A percentile compares a stretch with the other conserved stretches of the same genome.
These are phyloP conservation scores for Baronia brevicornis DNA, from an alignment of 2,888 invertebrate species.

Conservation along the genomic window DNA sequence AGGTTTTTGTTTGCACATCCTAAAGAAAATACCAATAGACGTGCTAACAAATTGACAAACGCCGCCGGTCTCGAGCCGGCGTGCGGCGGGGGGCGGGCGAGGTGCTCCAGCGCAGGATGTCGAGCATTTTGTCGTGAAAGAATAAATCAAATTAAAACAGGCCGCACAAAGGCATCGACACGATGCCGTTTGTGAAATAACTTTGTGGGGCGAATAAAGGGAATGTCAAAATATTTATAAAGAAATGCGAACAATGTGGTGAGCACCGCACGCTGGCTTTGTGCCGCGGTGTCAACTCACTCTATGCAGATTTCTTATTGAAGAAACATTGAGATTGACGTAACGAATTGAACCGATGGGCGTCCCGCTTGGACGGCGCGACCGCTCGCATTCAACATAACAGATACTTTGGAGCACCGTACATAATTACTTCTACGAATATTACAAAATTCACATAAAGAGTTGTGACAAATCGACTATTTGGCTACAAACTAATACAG, in stretches of 20 bases:
- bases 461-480: slow-evolving; percentile 53
- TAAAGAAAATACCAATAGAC: slow-evolving; percentile 59
- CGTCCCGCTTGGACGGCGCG: slow-evolving; percentile 54
- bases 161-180: slow-evolving; percentile 64
- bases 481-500: slow-evolving; percentile 16
- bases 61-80: slow-evolving; percentile 41
- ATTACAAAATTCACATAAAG: slow-evolving; percentile 55
- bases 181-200: slow-evolving; percentile 64
- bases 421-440: slow-evolving; percentile 69
- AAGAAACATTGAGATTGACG: slow-evolving; percentile 68
- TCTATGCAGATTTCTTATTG: slow-evolving; percentile 65
- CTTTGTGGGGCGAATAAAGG: slow-evolving; percentile 63
- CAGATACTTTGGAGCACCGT: slow-evolving; percentile 62
- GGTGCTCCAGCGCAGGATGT: too few relatives aligned
- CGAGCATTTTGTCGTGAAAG: slow-evolving; percentile 59
- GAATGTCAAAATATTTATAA: slow-evolving; percentile 75
- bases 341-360: slow-evolving; percentile 65
- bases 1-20: slow-evolving; percentile 53
- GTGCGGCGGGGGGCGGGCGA: too few relatives aligned
- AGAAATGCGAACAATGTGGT: slow-evolving; percentile 64
- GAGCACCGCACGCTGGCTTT: slow-evolving; percentile 57
- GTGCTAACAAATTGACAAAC: slow-evolving; percentile 69
- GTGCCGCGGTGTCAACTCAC: slow-evolving; percentile 66
- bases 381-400: slow-evolving; percentile 42
- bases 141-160: slow-evolving; percentile 73